Evolutionary conservation across 2,888 invertebrate genomes (phyloP), one percentile per base, ranked within the genome.

Genomic region (Dinocampus coccinellae): DNA sequence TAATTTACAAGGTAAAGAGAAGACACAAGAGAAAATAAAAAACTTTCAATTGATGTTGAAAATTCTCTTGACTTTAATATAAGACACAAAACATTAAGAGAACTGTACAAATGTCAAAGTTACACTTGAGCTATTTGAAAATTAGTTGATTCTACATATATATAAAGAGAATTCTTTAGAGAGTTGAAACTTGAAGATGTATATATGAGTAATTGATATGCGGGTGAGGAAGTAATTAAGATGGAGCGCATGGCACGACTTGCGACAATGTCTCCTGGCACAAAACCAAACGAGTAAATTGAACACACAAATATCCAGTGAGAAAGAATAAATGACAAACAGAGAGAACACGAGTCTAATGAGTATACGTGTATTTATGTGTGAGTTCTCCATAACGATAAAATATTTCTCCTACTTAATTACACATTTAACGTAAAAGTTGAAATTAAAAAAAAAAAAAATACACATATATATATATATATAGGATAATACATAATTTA

Each of bases 211-310:
- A 68, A 68, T 68, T 68, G 67, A 68, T 68, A 68, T 68, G 67
- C 67, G 60, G 47, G 65, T 42, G 55, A 66, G 58, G 33, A 39
- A 60, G 67, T 68, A 68, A 68, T 68, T 60, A 68, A 58, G 60
- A 68, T 68, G 67, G 58, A 68, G 67, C 58, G 24, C 57, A 26
- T 36, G 66, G 42, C 10, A 20, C 47, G 47, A 20, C 53, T 66
- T 57, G 36, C 57, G 66, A 55, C 58, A 68, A 26, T 58, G 67
- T 39, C 26, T 57, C 26, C 57, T 67, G 67, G 67, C 67, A 67
- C 10, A 4, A 29, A 24, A 67, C 67, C 67, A 67, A 66, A 64
- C 33, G 29, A 33, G 60, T 33, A 33, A 60, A 39, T 52, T 47
- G 33, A 42, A 36, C 39, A 29, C 29, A 39, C 42, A 67, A 60